A percentile compares a stretch with the other conserved stretches of the same genome.
phyloP scores from a whole-genome alignment of 2,888 invertebrate species.

The Drosophila prolongata region DNA sequence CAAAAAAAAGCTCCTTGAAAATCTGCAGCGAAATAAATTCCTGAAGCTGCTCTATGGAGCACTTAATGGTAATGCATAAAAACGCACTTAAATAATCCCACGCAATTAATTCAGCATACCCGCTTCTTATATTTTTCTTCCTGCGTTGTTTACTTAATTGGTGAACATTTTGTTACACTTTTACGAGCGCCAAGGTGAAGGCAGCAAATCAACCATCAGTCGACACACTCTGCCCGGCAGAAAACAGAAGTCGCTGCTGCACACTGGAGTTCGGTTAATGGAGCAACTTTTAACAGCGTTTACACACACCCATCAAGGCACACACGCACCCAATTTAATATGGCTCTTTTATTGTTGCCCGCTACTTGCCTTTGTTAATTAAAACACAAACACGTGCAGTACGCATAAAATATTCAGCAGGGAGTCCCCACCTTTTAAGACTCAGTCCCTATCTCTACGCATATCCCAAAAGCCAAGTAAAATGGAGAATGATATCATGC shows the following conservation, averaged over 20 bases:
- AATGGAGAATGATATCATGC: slow-evolving; percentile 37
- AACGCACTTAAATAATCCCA: slow-evolving; percentile 78
- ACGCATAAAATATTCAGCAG: slow-evolving; percentile 70
- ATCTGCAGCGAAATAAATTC: slow-evolving; percentile 63
- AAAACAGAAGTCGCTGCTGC: slow-evolving; percentile 31
- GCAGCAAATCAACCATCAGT: slow-evolving; percentile 43
- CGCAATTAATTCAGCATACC: slow-evolving; percentile 73
- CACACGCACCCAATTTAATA: slow-evolving; percentile 63
- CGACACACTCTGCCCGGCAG: slow-evolving; percentile 18
- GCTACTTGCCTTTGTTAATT: slow-evolving; percentile 72
- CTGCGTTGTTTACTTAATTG: slow-evolving; percentile 77
- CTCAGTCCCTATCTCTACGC: slow-evolving; percentile 4
- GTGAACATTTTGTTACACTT: slow-evolving; percentile 80
- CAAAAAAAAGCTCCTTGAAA: slow-evolving; percentile 33
- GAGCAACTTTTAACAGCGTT: slow-evolving; percentile 50
- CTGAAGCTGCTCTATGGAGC: slow-evolving; percentile 9
- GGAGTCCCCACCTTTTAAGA: slow-evolving; percentile 30
- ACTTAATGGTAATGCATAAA: slow-evolving; percentile 70
- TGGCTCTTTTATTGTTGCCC: slow-evolving; percentile 75
- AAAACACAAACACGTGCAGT: slow-evolving; percentile 80
- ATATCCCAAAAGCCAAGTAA: slow-evolving; percentile 17
- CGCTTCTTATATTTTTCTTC: slow-evolving; percentile 4
- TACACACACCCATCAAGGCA: slow-evolving; percentile 18
- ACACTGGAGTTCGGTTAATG: slow-evolving; percentile 45
- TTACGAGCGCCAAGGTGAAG: slow-evolving; percentile 74